Evolutionary conservation across 2,113 vertebrate species (phyloP).

Genomic region (Rissa tridactyla): DNA sequence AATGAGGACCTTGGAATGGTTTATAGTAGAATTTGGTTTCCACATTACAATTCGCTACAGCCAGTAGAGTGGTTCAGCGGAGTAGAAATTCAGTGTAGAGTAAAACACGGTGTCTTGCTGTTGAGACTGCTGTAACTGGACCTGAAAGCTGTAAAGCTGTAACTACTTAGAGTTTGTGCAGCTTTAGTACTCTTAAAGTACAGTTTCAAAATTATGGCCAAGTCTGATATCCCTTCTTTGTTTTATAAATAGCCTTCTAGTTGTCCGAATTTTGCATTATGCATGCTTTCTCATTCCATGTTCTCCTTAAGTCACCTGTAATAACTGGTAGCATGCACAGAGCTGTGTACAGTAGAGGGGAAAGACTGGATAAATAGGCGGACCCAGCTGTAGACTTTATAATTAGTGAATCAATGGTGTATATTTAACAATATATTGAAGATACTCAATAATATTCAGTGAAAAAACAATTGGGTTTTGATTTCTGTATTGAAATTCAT

Average conservation of each 20-base stretch:
- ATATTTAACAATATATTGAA: background rate
- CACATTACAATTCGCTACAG: background rate
- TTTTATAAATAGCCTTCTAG: background rate
- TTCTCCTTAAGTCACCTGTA: background rate
- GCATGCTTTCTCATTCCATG: background rate
- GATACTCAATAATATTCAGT: background rate
- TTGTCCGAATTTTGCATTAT: background rate
- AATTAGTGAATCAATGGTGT: background rate
- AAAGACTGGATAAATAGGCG: background rate
- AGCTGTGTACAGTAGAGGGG: background rate
- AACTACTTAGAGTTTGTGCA: background rate
- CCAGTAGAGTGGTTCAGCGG: background rate
- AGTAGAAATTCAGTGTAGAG: background rate
- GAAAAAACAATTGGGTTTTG: background rate
- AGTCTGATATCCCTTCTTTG: background rate
- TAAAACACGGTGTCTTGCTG: background rate
- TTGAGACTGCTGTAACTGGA: background rate
- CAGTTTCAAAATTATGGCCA: background rate
- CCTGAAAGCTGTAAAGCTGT: background rate
- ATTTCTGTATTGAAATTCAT: background rate
- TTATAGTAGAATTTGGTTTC: background rate
- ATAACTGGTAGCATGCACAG: background rate
- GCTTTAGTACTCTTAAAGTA: background rate
- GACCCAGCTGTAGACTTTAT: background rate
- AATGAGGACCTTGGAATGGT: background rate